Percentiles rank a stretch among this genome's conserved stretches.
phyloP scores from a whole-genome alignment of 2,888 invertebrate species.

The Phengaris arion region DNA sequence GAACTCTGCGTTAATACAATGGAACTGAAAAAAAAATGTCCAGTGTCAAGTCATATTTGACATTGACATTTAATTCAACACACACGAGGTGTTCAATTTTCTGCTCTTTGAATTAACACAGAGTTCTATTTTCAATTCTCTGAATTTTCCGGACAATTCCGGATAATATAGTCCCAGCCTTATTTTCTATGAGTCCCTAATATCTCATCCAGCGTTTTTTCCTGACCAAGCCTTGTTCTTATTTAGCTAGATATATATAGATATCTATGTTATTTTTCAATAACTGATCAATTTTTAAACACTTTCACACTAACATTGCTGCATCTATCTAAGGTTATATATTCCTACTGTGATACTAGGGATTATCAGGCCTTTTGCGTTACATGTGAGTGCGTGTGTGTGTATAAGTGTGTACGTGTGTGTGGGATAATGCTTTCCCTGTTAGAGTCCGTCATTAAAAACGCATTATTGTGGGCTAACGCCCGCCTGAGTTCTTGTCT shows the following conservation, averaged over 20 bases:
- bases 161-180: too few relatives aligned
- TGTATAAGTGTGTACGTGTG: not conserved
- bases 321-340: not conserved
- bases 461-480: slow-evolving; percentile 15
- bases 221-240: not conserved
- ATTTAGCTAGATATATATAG: not conserved
- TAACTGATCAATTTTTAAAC: not conserved
- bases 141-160: too few relatives aligned
- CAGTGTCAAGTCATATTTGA: too few relatives aligned
- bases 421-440: not conserved
- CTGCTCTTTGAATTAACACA: too few relatives aligned
- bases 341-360: not conserved
- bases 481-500: slow-evolving; percentile 13
- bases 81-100: too few relatives aligned
- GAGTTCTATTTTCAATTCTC: too few relatives aligned
- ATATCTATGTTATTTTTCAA: not conserved
- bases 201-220: not conserved
- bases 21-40: too few relatives aligned
- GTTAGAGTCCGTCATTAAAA: slow-evolving; percentile 15
- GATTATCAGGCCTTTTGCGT: not conserved
- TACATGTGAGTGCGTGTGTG: not conserved
- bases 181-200: too few relatives aligned
- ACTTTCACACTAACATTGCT: not conserved
- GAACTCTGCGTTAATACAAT: too few relatives aligned
- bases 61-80: too few relatives aligned